Evolutionary conservation across 2,888 invertebrate species (phyloP).

Genomic region (Harpalus rubripes): DNA sequence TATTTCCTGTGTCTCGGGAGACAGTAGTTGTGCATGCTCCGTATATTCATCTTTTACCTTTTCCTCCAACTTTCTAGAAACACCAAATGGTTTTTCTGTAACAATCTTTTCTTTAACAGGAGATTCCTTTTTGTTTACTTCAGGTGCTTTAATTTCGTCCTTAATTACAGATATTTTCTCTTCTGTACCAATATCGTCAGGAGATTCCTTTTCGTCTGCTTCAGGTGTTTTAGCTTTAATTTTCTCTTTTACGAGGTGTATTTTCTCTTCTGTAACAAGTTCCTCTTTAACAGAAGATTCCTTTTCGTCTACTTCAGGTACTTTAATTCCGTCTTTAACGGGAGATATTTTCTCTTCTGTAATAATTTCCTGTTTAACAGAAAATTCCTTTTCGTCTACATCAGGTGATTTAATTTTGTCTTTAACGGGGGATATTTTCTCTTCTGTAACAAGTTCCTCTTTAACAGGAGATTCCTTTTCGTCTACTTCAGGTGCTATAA

Average conservation of each 20-base stretch:
- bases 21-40: conserved; percentile 19
- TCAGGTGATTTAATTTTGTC: neutral
- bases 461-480: neutral
- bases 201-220: neutral
- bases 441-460: neutral
- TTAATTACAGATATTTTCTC: neutral
- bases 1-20: conserved; percentile 31
- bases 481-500: neutral
- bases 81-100: neutral
- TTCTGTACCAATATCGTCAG: neutral
- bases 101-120: neutral
- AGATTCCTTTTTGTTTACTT: neutral
- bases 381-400: neutral
- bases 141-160: neutral
- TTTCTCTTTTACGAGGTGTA: neutral
- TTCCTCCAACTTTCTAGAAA: neutral
- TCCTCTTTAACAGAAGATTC: neutral
- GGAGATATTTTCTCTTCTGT: neutral
- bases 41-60: neutral
- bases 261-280: neutral
- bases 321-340: neutral
- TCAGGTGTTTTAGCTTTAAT: conserved; percentile 1
- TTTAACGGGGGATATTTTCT: neutral
- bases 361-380: neutral
- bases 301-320: neutral